Evolutionary conservation across 2,113 vertebrate genomes (phyloP), one percentile per base, ranked within the genome.

Genomic region (Dolichotis patagonum): DNA sequence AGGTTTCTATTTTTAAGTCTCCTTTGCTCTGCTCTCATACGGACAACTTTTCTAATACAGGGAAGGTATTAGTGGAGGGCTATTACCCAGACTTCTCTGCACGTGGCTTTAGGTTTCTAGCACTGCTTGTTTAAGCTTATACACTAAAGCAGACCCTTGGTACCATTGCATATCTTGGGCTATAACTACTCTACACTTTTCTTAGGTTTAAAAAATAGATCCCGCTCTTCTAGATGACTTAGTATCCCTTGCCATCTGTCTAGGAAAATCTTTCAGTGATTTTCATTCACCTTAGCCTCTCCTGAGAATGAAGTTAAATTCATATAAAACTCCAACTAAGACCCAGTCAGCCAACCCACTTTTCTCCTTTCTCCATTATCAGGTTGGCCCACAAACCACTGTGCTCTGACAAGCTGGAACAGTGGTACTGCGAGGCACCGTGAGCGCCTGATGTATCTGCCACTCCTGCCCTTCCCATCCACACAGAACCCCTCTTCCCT

Each of bases 301-400:
- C 35, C 30, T 86, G 41, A 71, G 41, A 60, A 69, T 89, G 80
- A 93, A 86, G 22, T 32, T 94, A 82, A n/a, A 71, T 88, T 78
- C 75, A 78, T 49, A 26, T 17, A 32, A 32, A 49, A 49, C 71
- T 88, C 69, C 38, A 83, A n/a, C 41, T 80, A 87, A 73, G 24
- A 43, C 49, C 14, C 28, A 52, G 32, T 30, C 20, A 69, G 6
- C 1, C 69, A 71, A 85, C 32, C 89, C 85, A 7, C 26, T 2
- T 35, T 82, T 60, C 88, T 46, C 58, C 52, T 28, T 96, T 95
- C 62, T 96, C 30, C 32, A 3, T 88, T 52, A 35, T 43, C 82
- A 98, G 97, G 98, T n/a, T 86, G 84, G 96, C 98, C n/a, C 87
- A 97, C 81, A 94, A 97, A 38, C 43, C 97, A 24, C 94, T 98